Base-by-base conservation (phyloP, 1,140 invertebrate species). In the Eulimnadia texana region DNA sequence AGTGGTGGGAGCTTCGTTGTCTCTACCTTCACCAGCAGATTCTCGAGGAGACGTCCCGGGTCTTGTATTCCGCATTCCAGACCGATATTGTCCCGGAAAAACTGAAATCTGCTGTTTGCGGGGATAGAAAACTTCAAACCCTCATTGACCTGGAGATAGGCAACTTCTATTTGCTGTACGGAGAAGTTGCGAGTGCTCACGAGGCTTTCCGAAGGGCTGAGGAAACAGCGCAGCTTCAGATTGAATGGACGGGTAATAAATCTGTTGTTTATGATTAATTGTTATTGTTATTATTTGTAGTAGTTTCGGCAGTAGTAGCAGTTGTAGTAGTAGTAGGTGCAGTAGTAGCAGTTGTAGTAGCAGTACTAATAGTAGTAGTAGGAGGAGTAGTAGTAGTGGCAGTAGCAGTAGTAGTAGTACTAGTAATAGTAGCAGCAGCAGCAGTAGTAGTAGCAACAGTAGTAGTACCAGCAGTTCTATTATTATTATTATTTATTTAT, bases 1-100 rank as follows among this genome's bases (percentile, higher is more conserved):
- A 76, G 19, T 90, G 85, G 86, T 92, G 89, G 89, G 69, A 77
- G 50, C 72, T 91, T 61, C 77, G 88, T 68, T 72, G 77, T 59
- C 75, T 86, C 66, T 75, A 80, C n/a, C 70, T 86, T 20, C 84
- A 90, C 69, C 88, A 92, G 71, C 73, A 77, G 63, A 72, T 84
- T 49, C 70, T 92, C 16, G 83, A 88, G 66, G 88, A 91, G 63
- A 72, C 76, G 33, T 85, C 84, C 53, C 77, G 78, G 2, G 72
- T 76, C 22, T 66, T 93, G 2, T 82, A 82, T 63, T 20, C 22
- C 9, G 6, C 29, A 10, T 61, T 63, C n/a, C 23, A 50, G 3
- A 42, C 59, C 42, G 22, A 64, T 22, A 47, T 61, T 13, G 53
- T 49, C 10, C 22, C 63, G n/a, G 60, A 66, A 42, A 20, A 64